Conservation (phyloP, 2,113 vertebrate species). For the Notothenia rossii region DNA sequence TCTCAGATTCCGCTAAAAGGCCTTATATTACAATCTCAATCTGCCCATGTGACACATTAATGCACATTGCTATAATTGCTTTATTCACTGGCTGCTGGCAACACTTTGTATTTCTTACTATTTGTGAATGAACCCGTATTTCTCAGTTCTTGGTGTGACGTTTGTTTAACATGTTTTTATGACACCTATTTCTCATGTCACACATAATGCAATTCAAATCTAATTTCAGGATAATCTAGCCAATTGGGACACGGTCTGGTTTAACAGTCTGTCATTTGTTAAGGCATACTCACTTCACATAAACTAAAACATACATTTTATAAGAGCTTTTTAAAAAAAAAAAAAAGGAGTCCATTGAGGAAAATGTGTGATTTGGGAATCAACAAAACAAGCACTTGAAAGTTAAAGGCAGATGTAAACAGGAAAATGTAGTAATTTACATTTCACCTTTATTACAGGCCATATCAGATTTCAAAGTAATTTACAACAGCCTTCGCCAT, state of each 20-base stretch:
- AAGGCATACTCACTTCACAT: too few species aligned
- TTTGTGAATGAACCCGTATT: neutral
- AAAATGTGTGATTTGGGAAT: too few species aligned
- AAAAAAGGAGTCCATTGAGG: too few species aligned
- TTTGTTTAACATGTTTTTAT: neutral
- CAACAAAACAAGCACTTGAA: too few species aligned
- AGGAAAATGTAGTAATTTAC: too few species aligned
- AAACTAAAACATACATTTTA: too few species aligned
- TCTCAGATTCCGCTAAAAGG: fast-evolving
- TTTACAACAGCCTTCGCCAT: too few species aligned
- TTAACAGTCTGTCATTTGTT: neutral
- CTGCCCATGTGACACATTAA: neutral
- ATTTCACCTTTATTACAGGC: too few species aligned
- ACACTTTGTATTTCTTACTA: neutral
- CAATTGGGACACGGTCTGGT: neutral
- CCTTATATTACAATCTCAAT: neutral
- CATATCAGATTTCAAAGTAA: too few species aligned
- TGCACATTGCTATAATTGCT: neutral
- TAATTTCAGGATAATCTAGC: neutral
- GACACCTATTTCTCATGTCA: neutral
- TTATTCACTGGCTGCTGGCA: neutral
- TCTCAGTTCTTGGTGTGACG: neutral
- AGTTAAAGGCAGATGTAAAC: too few species aligned
- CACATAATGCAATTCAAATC: neutral
- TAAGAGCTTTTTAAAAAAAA: too few species aligned